Evolutionary conservation across 2,888 invertebrate species (phyloP).

Genomic region (Sicus ferrugineus): DNA sequence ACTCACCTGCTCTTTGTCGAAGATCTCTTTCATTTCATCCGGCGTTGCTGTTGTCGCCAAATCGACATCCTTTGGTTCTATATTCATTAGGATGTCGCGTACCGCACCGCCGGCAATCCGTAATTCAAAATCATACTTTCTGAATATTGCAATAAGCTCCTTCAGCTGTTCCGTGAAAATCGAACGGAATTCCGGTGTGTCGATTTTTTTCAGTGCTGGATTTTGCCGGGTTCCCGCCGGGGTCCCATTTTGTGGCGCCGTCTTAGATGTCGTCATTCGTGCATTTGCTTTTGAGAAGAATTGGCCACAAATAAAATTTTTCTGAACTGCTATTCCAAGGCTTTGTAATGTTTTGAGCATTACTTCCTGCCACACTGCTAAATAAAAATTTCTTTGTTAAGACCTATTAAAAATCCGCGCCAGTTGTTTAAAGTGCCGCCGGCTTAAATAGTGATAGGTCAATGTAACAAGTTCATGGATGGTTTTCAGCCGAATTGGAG

Average conservation of each 20-base stretch:
- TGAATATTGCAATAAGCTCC: conserved; percentile 76
- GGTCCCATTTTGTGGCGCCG: conserved; percentile 47
- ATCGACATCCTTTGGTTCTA: conserved; percentile 89
- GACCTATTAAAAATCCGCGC: no score
- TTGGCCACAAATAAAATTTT: background rate
- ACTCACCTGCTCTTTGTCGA: conserved; percentile 72
- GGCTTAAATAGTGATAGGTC: no score
- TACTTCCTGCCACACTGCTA: no score
- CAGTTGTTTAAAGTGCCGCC: no score
- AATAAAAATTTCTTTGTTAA: no score
- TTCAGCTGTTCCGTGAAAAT: conserved; percentile 85
- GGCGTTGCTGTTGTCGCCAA: conserved; percentile 98
- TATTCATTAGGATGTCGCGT: conserved; percentile 81
- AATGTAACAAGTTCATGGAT: no score
- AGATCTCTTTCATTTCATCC: conserved; percentile 93
- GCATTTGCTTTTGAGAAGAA: background rate
- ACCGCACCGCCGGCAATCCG: conserved; percentile 98
- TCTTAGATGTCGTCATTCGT: conserved; percentile 31
- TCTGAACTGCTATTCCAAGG: background rate
- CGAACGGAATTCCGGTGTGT: conserved; percentile 76
- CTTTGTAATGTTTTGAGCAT: conserved; percentile 11
- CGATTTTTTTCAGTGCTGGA: conserved; percentile 76
- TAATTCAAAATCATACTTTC: conserved; percentile 82
- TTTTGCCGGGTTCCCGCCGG: conserved; percentile 65
- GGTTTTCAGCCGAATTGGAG: no score